These are phyloP conservation scores for Piscicola geometra DNA, from an alignment of 2,888 invertebrate species.

Conservation along the genomic window DNA sequence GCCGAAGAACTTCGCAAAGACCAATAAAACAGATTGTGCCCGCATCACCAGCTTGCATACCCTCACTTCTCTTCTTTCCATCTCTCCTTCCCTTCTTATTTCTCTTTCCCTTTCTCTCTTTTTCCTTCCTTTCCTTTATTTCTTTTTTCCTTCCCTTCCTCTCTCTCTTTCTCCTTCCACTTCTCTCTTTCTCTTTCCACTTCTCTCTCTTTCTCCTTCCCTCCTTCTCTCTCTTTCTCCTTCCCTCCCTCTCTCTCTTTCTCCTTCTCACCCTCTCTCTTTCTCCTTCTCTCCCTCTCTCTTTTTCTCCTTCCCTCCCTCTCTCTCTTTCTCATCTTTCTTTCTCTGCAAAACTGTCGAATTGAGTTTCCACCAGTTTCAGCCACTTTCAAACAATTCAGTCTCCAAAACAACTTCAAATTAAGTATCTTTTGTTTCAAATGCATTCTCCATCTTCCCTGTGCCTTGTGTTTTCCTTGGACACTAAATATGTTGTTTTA, in stretches of 20 bases:
- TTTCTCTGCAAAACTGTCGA: neutral
- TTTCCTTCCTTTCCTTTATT: neutral
- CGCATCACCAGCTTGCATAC: neutral
- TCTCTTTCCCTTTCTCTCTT: neutral
- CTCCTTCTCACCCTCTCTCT: neutral
- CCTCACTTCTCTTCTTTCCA: neutral
- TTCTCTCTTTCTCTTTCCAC: neutral
- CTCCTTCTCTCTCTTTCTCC: neutral
- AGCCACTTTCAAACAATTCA: neutral
- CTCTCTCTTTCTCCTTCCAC: neutral
- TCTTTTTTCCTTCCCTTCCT: neutral
- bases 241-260: neutral
- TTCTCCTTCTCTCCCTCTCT: neutral
- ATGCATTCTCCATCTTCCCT: too few relatives aligned
- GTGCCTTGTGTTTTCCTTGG: too few relatives aligned
- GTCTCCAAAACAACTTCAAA: neutral
- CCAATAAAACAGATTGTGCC: too few relatives aligned
- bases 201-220: neutral
- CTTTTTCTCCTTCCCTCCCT: slow-evolving; percentile 7
- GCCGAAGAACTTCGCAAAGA: too few relatives aligned
- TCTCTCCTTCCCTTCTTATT: neutral
- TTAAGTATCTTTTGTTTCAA: neutral
- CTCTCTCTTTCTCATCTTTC: neutral
- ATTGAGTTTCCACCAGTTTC: neutral
- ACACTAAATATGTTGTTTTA: too few relatives aligned